Evolutionary conservation across 2,797 vertebrate species (phyloP).

Genomic region (Harpagifer antarcticus): DNA sequence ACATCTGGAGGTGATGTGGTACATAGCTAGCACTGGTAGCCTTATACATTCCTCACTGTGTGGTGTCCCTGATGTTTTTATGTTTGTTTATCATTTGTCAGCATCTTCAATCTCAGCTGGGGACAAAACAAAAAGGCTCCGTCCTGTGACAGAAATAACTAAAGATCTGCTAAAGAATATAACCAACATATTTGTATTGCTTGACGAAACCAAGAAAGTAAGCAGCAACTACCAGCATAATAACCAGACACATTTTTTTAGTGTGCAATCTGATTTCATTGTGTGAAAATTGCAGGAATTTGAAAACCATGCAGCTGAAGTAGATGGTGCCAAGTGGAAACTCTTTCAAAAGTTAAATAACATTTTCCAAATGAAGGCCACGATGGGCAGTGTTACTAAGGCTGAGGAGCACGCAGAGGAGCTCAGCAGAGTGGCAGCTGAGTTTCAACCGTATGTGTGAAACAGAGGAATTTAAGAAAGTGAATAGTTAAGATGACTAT

Average conservation of each 20-base stretch:
- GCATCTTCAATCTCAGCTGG: conserved; percentile 78
- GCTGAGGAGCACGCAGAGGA: conserved; percentile 87
- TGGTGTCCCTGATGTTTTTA: not conserved
- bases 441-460: conserved; percentile 85
- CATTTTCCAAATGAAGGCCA: conserved; percentile 70
- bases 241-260: not conserved
- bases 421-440: conserved; percentile 80
- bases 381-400: conserved; percentile 74
- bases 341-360: conserved; percentile 81
- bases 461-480: not conserved
- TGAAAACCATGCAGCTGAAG: conserved; percentile 80
- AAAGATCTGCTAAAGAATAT: conserved; percentile 78
- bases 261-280: not conserved
- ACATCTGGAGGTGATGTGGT: conserved; percentile 84
- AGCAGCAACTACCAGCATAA: not conserved
- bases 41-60: not conserved
- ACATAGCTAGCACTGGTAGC: not conserved
- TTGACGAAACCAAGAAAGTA: conserved; percentile 85
- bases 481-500: not conserved
- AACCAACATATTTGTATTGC: conserved; percentile 62
- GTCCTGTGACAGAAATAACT: conserved; percentile 68
- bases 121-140: conserved; percentile 71
- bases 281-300: conserved; percentile 79
- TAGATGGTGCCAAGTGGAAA: conserved; percentile 83
- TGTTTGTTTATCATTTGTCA: conserved; percentile 40